phyloP scores from a whole-genome alignment of 2,113 vertebrate genomes.

The Pseudonaja textilis region DNA sequence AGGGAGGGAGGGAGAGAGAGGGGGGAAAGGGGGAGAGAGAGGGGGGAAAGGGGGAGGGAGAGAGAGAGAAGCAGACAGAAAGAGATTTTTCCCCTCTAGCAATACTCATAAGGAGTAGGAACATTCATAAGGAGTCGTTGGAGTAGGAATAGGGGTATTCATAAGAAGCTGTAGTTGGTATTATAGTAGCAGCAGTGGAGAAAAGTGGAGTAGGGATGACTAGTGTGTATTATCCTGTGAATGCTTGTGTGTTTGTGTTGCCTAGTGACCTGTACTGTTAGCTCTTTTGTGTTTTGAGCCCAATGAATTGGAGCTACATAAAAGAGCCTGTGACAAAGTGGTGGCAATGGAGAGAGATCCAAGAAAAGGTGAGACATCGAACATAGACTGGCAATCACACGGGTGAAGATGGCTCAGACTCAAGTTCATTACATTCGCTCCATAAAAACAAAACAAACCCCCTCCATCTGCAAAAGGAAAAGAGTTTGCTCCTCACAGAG shows the following conservation, averaged over 20 bases:
- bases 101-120: background rate
- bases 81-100: background rate
- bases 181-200: background rate
- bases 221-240: background rate
- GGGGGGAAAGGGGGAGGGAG: fast-evolving
- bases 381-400: background rate
- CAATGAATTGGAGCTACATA: background rate
- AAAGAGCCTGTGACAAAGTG: background rate
- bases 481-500: background rate
- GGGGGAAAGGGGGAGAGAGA: no score
- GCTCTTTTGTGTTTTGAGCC: background rate
- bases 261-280: background rate
- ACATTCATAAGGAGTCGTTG: no score
- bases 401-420: background rate
- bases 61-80: background rate
- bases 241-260: background rate
- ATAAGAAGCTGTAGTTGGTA: background rate
- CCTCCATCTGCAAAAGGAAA: background rate
- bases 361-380: background rate
- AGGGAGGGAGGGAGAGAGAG: no score
- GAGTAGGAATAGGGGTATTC: no score
- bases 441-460: background rate
- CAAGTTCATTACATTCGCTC: background rate
- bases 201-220: background rate
- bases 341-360: background rate